Percentiles rank a stretch among this genome's conserved stretches.
phyloP scores from a whole-genome alignment of 2,888 invertebrate species.

The Hermaeophaga mercurialis region DNA sequence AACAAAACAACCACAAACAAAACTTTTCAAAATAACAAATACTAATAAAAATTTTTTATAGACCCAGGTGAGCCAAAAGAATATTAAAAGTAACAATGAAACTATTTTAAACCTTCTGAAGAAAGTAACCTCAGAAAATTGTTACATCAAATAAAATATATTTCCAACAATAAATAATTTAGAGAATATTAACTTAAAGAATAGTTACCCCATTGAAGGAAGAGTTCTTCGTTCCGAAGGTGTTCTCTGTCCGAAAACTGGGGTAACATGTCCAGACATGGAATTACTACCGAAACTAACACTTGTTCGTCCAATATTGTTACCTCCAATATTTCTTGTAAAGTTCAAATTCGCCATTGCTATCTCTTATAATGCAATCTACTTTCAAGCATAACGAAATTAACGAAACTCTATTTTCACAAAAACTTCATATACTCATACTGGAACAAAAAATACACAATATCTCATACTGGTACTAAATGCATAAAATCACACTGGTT shows the following conservation, averaged over 20 bases:
- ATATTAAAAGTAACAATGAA: not conserved
- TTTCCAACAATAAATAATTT: no score
- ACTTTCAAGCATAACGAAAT: constrained; percentile 55
- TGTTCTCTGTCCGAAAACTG: constrained; percentile 80
- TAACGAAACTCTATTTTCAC: constrained; percentile 36
- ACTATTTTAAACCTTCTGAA: no score
- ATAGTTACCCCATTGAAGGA: constrained; percentile 57
- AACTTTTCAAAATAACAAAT: not conserved
- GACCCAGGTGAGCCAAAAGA: no score
- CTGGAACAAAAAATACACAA: constrained; percentile 50
- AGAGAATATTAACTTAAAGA: no score
- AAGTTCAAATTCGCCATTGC: constrained; percentile 95
- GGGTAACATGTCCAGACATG: constrained; percentile 77
- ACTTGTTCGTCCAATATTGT: constrained; percentile 69
- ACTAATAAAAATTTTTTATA: no score
- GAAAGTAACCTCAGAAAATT: no score
- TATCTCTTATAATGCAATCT: constrained; percentile 55
- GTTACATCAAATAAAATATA: no score
- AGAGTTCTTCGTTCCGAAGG: constrained; percentile 77
- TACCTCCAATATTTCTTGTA: constrained; percentile 87
- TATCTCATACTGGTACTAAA: constrained; percentile 46
- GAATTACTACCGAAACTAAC: constrained; percentile 70
- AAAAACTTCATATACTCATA: constrained; percentile 42
- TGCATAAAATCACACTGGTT: constrained; percentile 44
- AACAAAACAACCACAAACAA: constrained; percentile 6